Evolutionary conservation across 1,140 invertebrate genomes (phyloP).

Genomic region (Campoletis sonorensis): DNA sequence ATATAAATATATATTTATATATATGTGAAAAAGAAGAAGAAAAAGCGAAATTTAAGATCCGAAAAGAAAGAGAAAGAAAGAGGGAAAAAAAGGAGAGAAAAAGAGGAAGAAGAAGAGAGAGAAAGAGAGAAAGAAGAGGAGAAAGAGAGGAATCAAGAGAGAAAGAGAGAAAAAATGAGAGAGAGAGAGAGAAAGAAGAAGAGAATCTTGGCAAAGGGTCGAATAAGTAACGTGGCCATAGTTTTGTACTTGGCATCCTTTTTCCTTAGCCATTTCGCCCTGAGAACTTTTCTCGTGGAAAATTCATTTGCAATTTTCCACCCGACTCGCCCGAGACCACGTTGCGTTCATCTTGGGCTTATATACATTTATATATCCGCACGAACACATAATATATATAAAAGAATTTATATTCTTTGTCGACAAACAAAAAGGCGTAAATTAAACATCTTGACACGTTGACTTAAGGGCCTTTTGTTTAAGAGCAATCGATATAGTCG

Average conservation of each 20-base stretch:
- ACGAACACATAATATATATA: too few species aligned
- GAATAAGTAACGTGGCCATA: not conserved
- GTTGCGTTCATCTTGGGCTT: constrained; percentile 24
- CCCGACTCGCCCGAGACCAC: constrained; percentile 41
- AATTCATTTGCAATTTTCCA: constrained; percentile 47
- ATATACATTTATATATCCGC: not conserved
- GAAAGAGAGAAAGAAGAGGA: not conserved
- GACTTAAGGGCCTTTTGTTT: not conserved
- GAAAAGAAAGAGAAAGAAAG: not conserved
- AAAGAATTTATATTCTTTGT: not conserved
- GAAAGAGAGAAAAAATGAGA: too few species aligned
- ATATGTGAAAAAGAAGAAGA: not conserved
- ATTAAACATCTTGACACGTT: not conserved
- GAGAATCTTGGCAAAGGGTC: not conserved
- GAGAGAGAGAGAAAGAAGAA: not conserved
- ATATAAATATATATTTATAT: not conserved
- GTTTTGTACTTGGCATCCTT: constrained; percentile 5
- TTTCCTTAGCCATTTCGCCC: constrained; percentile 18
- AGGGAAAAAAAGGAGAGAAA: too few species aligned
- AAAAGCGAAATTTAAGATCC: not conserved
- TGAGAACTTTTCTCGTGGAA: constrained; percentile 42
- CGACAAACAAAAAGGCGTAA: not conserved
- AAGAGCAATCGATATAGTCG: not conserved
- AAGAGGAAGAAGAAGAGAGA: too few species aligned
- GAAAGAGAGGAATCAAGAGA: too few species aligned